These are phyloP conservation scores for Sphenopsis melanotis DNA, from an alignment of 2,797 vertebrate species.

Conservation along the genomic window DNA sequence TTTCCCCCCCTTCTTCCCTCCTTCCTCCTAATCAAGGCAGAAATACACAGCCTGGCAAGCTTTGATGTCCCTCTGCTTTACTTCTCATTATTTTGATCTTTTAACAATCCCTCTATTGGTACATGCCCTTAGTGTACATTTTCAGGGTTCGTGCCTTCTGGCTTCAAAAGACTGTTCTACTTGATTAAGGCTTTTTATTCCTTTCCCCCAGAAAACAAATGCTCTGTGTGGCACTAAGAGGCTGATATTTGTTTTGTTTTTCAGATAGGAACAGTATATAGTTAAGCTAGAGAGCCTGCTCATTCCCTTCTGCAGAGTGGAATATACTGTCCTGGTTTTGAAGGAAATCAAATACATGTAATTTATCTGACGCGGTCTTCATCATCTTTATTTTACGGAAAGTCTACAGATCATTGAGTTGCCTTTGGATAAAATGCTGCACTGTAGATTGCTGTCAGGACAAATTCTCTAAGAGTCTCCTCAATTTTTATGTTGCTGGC, in stretches of 20 bases:
- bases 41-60: slow-evolving; percentile 24
- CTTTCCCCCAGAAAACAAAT: slow-evolving; percentile 1
- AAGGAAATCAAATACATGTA: slow-evolving; percentile 36
- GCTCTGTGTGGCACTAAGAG: neutral
- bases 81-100: slow-evolving; percentile 59
- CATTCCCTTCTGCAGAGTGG: neutral
- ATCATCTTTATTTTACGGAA: slow-evolving; percentile 43
- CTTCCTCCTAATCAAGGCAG: slow-evolving; percentile 54
- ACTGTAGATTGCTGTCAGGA: slow-evolving; percentile 42
- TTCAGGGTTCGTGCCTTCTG: neutral
- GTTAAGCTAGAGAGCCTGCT: neutral
- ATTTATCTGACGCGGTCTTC: slow-evolving; percentile 35
- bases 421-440: slow-evolving; percentile 52
- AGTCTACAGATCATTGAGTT: slow-evolving; percentile 30
- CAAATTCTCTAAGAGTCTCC: slow-evolving; percentile 30
- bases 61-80: slow-evolving; percentile 58
- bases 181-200: neutral
- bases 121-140: neutral
- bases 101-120: slow-evolving; percentile 37
- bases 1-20: neutral
- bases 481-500: slow-evolving; percentile 42
- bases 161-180: slow-evolving; percentile 25
- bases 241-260: neutral
- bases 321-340: neutral
- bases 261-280: neutral